phyloP scores from a whole-genome alignment of 2,797 vertebrate genomes.

The Cyclura pinguis region DNA sequence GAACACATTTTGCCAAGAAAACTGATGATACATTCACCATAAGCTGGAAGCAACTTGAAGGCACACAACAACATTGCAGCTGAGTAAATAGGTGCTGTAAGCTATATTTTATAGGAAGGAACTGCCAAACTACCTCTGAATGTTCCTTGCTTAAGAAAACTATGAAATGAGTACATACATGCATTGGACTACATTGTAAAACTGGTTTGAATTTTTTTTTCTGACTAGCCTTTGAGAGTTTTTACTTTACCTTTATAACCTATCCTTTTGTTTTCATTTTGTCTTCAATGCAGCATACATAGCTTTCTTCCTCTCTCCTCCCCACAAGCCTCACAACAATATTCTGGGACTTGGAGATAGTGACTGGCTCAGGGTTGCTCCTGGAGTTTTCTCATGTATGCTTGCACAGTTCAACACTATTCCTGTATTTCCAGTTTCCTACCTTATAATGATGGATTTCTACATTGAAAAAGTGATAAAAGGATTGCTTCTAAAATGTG shows the following conservation, averaged over 20 bases:
- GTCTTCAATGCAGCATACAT: neutral
- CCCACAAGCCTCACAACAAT: no score
- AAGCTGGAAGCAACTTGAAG: no score
- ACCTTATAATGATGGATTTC: neutral
- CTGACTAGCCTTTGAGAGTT: neutral
- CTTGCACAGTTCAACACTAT: neutral
- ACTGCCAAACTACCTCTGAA: no score
- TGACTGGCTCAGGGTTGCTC: neutral
- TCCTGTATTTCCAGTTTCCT: neutral
- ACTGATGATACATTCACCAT: no score
- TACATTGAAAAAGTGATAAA: neutral
- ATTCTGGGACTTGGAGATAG: neutral
- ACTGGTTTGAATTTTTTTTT: neutral
- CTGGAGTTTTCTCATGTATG: neutral
- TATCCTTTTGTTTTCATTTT: neutral
- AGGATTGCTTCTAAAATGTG: neutral
- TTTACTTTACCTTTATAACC: neutral
- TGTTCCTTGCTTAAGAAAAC: no score
- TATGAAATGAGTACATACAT: neutral
- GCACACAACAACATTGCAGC: no score
- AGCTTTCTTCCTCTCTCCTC: no score
- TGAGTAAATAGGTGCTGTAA: no score
- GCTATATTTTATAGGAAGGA: no score
- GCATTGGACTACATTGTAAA: neutral
- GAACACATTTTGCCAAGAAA: no score